phyloP scores from a whole-genome alignment of 2,113 vertebrate species.

The Limanda limanda region DNA sequence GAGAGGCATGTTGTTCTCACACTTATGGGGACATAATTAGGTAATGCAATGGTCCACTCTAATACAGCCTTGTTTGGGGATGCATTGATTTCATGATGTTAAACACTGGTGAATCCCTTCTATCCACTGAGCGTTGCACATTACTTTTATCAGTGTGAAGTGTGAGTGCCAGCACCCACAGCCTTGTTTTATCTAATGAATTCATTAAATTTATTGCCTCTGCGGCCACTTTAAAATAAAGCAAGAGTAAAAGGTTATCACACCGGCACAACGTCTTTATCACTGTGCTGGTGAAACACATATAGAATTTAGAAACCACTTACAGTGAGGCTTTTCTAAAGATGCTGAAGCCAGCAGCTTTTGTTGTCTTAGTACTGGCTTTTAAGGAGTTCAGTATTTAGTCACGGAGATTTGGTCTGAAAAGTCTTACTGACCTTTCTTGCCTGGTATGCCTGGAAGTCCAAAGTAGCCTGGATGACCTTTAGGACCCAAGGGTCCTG shows the following conservation, averaged over 20 bases:
- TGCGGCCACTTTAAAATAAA: constrained; percentile 22
- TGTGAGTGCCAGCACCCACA: background rate
- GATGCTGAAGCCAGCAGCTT: background rate
- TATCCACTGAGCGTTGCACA: background rate
- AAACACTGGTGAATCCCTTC: constrained; percentile 27
- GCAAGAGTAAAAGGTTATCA: constrained; percentile 21
- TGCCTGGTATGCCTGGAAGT: constrained; percentile 80
- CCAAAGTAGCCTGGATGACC: constrained; percentile 83
- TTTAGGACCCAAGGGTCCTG: constrained; percentile 74
- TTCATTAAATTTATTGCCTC: constrained; percentile 38
- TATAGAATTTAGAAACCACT: no score
- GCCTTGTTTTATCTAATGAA: constrained; percentile 33
- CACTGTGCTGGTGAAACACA: constrained; percentile 2
- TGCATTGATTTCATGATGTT: constrained; percentile 48
- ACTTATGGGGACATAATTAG: constrained; percentile 16
- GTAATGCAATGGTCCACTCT: constrained; percentile 35
- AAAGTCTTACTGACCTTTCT: constrained; percentile 73
- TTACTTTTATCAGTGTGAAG: background rate
- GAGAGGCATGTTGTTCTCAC: constrained; percentile 24
- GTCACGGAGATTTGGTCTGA: background rate
- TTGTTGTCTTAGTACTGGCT: no score
- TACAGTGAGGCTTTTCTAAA: background rate
- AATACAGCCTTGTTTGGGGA: constrained; percentile 49
- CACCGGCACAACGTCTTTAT: constrained; percentile 8
- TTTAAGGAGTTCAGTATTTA: background rate